These are phyloP conservation scores for Antigone vipio DNA, from an alignment of 2,113 vertebrate genomes.

Conservation along the genomic window DNA sequence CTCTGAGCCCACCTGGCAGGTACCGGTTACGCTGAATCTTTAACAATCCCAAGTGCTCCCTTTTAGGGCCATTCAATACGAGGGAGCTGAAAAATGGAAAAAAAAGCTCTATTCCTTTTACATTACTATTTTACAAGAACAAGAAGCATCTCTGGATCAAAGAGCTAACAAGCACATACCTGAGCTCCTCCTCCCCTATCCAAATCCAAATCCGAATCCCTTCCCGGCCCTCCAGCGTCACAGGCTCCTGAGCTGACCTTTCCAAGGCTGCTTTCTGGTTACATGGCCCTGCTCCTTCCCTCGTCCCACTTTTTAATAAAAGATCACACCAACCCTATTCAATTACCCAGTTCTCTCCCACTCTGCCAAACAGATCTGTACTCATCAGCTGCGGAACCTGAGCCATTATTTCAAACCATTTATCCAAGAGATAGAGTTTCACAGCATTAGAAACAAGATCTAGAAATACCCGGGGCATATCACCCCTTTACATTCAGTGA, in stretches of 20 bases:
- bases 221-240: not conserved
- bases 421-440: not conserved
- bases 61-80: not conserved
- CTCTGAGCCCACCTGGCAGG: not conserved
- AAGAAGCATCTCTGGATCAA: not conserved
- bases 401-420: not conserved
- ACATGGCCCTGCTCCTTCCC: not conserved
- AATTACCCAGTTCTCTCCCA: not conserved
- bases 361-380: not conserved
- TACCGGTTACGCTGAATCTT: accelerated
- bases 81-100: not conserved
- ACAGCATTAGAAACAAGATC: not conserved
- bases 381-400: not conserved
- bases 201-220: not conserved
- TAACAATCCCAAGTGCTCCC: not conserved
- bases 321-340: not conserved
- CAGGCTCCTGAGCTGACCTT: not conserved
- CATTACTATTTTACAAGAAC: not conserved
- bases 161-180: not conserved
- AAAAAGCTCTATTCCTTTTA: not conserved
- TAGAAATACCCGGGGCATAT: not conserved
- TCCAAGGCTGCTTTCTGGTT: not conserved
- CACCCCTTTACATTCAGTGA: not conserved
- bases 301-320: not conserved
- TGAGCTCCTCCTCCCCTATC: not conserved